Percentiles rank a stretch among this genome's conserved stretches.
Conservation (phyloP, 2,113 vertebrate species). For the Eurystomus gularis region DNA sequence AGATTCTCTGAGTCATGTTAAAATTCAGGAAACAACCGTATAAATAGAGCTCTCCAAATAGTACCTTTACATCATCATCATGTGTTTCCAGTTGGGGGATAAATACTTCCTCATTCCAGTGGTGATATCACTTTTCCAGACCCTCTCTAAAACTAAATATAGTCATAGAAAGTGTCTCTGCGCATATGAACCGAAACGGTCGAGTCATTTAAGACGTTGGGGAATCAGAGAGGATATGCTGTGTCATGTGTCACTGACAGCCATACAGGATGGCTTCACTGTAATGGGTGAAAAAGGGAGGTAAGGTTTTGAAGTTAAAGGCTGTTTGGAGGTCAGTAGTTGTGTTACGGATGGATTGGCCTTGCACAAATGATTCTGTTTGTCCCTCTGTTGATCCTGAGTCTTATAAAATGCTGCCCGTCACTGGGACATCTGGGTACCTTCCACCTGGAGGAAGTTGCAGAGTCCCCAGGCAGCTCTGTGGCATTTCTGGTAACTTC, state of each 20-base stretch:
- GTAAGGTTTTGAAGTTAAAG: background rate
- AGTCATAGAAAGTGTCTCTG: conserved; percentile 28
- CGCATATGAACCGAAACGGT: background rate
- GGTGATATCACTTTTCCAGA: conserved; percentile 48
- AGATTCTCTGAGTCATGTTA: conserved; percentile 20
- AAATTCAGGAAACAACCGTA: conserved; percentile 29
- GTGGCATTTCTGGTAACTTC: background rate
- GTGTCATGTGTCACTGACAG: background rate
- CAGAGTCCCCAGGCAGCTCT: background rate
- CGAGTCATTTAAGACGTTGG: conserved; percentile 12
- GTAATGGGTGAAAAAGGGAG: background rate
- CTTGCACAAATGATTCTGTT: background rate
- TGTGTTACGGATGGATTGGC: background rate
- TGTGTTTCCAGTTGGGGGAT: conserved; percentile 12
- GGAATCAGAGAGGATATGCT: background rate
- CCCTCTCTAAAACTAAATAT: conserved; percentile 54
- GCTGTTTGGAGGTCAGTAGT: background rate
- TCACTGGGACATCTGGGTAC: background rate
- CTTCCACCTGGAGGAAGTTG: background rate
- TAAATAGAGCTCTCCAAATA: conserved; percentile 59
- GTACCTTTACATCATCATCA: conserved; percentile 57
- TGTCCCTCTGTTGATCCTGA: background rate
- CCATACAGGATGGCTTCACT: background rate
- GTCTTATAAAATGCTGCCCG: background rate
- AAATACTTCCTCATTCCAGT: conserved; percentile 56